phyloP scores from a whole-genome alignment of 2,797 vertebrate species.

The Diceros bicornis region DNA sequence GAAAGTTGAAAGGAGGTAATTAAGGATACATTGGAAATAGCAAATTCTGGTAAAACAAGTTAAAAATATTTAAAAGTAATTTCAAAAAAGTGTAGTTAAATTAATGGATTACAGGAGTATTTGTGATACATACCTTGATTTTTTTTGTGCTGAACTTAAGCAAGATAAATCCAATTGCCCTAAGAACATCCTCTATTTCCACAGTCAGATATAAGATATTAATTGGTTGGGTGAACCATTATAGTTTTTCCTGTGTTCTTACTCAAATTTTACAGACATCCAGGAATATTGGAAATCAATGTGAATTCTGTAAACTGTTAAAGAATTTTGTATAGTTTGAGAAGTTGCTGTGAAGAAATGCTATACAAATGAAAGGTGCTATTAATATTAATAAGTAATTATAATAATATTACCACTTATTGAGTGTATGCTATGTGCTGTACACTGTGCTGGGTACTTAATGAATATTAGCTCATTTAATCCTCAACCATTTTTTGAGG shows the following conservation, averaged over 20 bases:
- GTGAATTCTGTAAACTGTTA: conserved; percentile 41
- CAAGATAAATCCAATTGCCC: not conserved
- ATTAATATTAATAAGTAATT: not conserved
- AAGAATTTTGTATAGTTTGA: conserved; percentile 48
- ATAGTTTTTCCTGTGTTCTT: conserved; percentile 47
- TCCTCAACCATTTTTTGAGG: not conserved
- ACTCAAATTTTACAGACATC: conserved; percentile 22
- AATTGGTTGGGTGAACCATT: conserved; percentile 28
- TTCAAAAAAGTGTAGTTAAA: conserved; percentile 28
- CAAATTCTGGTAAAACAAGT: conserved; percentile 11
- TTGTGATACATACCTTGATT: not conserved
- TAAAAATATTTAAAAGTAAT: conserved; percentile 33
- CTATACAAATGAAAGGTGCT: conserved; percentile 37
- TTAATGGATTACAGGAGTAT: conserved; percentile 40
- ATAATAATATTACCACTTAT: not conserved
- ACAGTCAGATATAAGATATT: not conserved
- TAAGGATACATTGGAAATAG: conserved; percentile 61
- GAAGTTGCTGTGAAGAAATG: conserved; percentile 50
- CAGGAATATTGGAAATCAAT: conserved; percentile 24
- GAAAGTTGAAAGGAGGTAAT: conserved; percentile 50
- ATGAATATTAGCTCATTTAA: conserved; percentile 48
- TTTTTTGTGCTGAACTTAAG: conserved; percentile 45
- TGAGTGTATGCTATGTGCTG: not conserved
- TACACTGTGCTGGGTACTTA: not conserved
- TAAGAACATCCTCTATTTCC: conserved; percentile 52